Evolutionary conservation across 2,888 invertebrate species (phyloP), one percentile per base, ranked within the genome.

Genomic region (Philereme transversata): DNA sequence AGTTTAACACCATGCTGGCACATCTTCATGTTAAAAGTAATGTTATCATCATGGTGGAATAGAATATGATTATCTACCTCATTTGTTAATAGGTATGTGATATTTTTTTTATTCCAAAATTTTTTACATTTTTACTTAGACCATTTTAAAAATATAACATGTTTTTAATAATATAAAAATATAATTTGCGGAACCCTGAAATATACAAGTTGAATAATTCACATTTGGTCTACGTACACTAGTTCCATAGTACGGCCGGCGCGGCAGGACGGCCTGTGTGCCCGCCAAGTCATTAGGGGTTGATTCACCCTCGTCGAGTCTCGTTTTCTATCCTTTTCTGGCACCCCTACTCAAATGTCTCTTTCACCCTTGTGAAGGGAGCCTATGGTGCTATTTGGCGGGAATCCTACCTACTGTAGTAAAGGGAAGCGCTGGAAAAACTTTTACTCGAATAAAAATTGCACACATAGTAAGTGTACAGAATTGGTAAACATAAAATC

Each of bases 231-330:
- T 36, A 36, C 5, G 5, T 36, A 36, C 36, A 22, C 22, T 38
- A 5, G 38, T 38, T 6, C 4, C 4, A 45, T 33, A 36, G 46
- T 41, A 11, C 43, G 49, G 45, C 53, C 34, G 52, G 41, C 51
- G 41, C 9, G 49, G 46, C 55, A 34, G 78, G 78, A 72, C 79
- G 76, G 77, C 73, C 71, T 74, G 72, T 73, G 74, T 78, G 79
- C 80, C 78, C 79, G 81, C 83, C 72, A 79, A 81, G 77, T 82
- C 81, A 79, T 86, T 84, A 87, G 85, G 91, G 91, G 90, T 88
- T 83, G 87, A 80, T 84, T 85, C 88, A 87, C 88, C 90, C 90
- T 87, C 84, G 80, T 86, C 81, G 81, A 77, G 83, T 83, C 77
- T 72, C 64, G 58, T 83, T 70, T 79, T 54, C 84, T 74, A 64